These are phyloP conservation scores for Polydrusus tereticollis DNA, from an alignment of 2,888 invertebrate species.

Conservation along the genomic window DNA sequence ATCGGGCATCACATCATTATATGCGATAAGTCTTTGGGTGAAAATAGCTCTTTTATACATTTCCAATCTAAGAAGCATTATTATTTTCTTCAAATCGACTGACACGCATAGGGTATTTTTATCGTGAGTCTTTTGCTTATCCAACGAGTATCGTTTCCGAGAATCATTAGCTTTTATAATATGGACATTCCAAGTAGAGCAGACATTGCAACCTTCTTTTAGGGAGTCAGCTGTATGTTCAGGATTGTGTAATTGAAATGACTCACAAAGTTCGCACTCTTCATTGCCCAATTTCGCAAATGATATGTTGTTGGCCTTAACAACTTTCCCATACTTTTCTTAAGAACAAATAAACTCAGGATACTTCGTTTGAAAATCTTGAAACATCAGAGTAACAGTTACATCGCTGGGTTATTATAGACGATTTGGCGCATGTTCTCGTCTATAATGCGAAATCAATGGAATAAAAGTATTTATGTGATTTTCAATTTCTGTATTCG, in stretches of 20 bases:
- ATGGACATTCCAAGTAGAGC: slow-evolving; percentile 29
- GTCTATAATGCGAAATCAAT: slow-evolving; percentile 38
- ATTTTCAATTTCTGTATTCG: slow-evolving; percentile 29
- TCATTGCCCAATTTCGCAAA: slow-evolving; percentile 39
- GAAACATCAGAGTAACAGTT: slow-evolving; percentile 28
- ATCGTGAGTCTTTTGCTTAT: slow-evolving; percentile 31
- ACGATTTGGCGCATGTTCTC: slow-evolving; percentile 37
- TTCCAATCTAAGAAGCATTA: slow-evolving; percentile 40
- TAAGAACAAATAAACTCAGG: slow-evolving; percentile 36
- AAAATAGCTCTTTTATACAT: slow-evolving; percentile 39
- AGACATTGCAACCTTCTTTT: too few relatives aligned
- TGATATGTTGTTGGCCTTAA: slow-evolving; percentile 25
- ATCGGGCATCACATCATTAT: too few relatives aligned
- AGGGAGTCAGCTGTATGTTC: slow-evolving; percentile 26
- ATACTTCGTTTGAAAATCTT: slow-evolving; percentile 33
- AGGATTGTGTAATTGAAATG: slow-evolving; percentile 25
- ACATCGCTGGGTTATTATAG: slow-evolving; percentile 39
- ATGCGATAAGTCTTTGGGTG: slow-evolving; percentile 22
- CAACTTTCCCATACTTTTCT: slow-evolving; percentile 37
- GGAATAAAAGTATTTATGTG: slow-evolving; percentile 40
- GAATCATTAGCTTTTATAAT: slow-evolving; percentile 32
- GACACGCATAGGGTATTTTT: slow-evolving; percentile 26
- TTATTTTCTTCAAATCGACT: slow-evolving; percentile 31
- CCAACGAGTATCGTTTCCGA: slow-evolving; percentile 17
- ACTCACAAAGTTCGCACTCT: slow-evolving; percentile 34